Evolutionary conservation across 2,888 invertebrate genomes (phyloP).

Genomic region (Polylopha cassiicola): DNA sequence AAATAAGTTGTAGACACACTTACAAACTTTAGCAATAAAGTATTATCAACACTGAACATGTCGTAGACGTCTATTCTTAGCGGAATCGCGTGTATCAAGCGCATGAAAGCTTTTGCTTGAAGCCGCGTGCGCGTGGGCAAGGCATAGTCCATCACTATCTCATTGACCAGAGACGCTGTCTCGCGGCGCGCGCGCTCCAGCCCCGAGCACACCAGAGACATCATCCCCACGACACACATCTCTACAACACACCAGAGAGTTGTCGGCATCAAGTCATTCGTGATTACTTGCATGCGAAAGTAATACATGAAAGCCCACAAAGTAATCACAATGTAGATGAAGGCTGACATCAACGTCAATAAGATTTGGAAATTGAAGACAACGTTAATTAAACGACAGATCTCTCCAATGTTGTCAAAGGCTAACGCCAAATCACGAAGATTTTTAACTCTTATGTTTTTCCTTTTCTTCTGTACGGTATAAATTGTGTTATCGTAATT

Average conservation of each 20-base stretch:
- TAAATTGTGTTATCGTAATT: no score
- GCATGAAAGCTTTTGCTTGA: neutral
- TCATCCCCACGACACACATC: neutral
- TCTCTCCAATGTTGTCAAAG: slow-evolving; percentile 20
- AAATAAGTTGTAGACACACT: slow-evolving; percentile 4
- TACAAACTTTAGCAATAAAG: neutral
- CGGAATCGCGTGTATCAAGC: no score
- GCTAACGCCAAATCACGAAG: slow-evolving; percentile 15
- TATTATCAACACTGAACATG: neutral
- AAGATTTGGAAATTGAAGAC: slow-evolving; percentile 22
- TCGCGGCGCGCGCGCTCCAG: neutral
- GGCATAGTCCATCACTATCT: no score
- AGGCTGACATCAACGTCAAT: slow-evolving; percentile 16
- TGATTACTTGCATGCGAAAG: slow-evolving; percentile 3
- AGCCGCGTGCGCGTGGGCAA: neutral
- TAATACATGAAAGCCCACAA: slow-evolving; percentile 20
- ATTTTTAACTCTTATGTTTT: neutral
- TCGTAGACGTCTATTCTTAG: neutral
- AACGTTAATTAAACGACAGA: slow-evolving; percentile 19
- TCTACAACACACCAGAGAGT: slow-evolving; percentile 15
- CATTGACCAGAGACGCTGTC: neutral
- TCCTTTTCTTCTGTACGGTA: no score
- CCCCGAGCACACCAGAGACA: neutral
- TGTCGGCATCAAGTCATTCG: slow-evolving; percentile 8
- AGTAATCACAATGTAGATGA: slow-evolving; percentile 17